A percentile compares a stretch with the other conserved stretches of the same genome.
These are phyloP conservation scores for Willisornis vidua DNA, from an alignment of 2,113 vertebrate genomes.

Conservation along the genomic window DNA sequence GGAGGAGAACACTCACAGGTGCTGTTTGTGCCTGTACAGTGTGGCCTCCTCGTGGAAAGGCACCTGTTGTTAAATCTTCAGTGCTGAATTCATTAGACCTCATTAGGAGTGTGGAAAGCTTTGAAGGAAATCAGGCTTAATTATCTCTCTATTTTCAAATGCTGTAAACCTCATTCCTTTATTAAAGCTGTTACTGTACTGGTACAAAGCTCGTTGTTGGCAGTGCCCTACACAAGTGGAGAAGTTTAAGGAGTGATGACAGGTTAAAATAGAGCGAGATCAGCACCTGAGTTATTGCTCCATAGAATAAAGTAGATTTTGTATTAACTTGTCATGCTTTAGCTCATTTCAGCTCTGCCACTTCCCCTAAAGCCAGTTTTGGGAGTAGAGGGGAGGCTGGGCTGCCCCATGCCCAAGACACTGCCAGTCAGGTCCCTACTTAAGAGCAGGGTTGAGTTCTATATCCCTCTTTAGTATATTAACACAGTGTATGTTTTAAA, in stretches of 20 bases:
- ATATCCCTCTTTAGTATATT: rapidly evolving
- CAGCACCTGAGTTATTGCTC: neutral
- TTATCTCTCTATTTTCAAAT: neutral
- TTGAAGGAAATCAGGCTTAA: conserved; percentile 10
- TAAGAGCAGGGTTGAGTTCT: neutral
- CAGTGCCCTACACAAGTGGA: neutral
- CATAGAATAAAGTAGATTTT: neutral
- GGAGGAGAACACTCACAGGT: neutral
- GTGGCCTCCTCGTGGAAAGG: neutral
- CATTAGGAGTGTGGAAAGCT: neutral
- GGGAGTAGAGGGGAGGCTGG: neutral
- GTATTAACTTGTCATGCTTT: neutral
- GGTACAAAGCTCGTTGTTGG: neutral
- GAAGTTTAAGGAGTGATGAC: neutral
- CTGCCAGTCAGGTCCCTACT: neutral
- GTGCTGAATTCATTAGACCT: neutral
- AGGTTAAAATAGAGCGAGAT: neutral
- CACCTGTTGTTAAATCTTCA: conserved; percentile 11
- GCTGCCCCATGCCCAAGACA: neutral
- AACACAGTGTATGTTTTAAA: neutral
- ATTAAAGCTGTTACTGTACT: neutral
- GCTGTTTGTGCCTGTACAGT: neutral
- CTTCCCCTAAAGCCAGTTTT: neutral
- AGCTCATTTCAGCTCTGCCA: neutral
- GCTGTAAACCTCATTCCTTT: neutral